A percentile compares a stretch with the other conserved stretches of the same genome.
Evolutionary conservation across 2,113 vertebrate species (phyloP).

Genomic region (Clarias gariepinus): DNA sequence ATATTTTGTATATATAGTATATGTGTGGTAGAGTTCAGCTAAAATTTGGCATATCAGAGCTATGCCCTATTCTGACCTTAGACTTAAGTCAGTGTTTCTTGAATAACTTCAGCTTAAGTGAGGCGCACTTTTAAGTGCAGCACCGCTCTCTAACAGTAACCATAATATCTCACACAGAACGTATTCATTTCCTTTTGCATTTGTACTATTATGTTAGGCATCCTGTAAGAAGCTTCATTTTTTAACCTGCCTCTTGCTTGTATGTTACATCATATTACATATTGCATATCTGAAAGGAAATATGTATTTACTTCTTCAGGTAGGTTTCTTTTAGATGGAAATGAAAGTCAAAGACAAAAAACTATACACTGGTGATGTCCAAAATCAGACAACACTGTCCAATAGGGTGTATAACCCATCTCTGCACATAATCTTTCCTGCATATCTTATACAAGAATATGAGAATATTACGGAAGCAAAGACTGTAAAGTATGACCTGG

Average conservation of each 20-base stretch:
- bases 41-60: not conserved
- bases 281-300: not conserved
- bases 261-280: conserved; percentile 13
- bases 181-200: not conserved
- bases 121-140: not conserved
- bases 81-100: not conserved
- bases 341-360: not conserved
- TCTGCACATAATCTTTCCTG: not conserved
- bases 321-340: too few relatives aligned
- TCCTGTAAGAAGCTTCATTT: not conserved
- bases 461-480: not conserved
- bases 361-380: not conserved
- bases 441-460: not conserved
- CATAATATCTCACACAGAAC: not conserved
- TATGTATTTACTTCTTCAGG: not conserved
- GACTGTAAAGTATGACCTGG: not conserved
- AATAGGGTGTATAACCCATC: not conserved
- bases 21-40: not conserved
- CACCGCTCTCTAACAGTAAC: not conserved
- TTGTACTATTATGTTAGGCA: not conserved
- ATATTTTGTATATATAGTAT: not conserved
- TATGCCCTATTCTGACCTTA: not conserved
- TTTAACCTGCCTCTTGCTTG: not conserved
- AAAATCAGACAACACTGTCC: not conserved
- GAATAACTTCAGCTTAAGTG: not conserved